Evolutionary conservation across 2,113 vertebrate genomes (phyloP).

Genomic region (Cromileptes altivelis): DNA sequence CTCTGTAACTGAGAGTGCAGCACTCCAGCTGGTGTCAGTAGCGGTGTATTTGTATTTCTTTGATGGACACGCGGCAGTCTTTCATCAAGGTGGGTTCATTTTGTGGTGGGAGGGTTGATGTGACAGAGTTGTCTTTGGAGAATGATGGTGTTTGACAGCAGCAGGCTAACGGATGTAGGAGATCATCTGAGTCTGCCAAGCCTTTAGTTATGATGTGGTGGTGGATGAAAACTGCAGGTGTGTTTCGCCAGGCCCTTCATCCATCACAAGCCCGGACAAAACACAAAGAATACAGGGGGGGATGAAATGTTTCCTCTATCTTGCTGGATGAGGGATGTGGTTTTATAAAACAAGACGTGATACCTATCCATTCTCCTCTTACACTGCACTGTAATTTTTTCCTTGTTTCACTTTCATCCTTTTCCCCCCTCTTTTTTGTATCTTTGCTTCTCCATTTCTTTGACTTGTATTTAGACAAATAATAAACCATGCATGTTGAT

Average conservation of each 20-base stretch:
- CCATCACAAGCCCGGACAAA: constrained; percentile 75
- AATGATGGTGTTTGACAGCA: constrained; percentile 80
- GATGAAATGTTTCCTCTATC: constrained; percentile 75
- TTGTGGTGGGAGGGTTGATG: constrained; percentile 69
- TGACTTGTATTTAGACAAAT: constrained; percentile 12
- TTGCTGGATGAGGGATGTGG: constrained; percentile 76
- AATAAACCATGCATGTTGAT: constrained; percentile 1
- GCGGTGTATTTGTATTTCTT: constrained; percentile 60
- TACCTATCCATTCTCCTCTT: constrained; percentile 55
- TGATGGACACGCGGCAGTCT: constrained; percentile 73
- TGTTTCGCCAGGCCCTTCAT: constrained; percentile 75
- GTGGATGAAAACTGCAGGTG: constrained; percentile 79
- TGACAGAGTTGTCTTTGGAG: constrained; percentile 81
- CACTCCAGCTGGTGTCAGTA: constrained; percentile 34
- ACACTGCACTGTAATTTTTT: constrained; percentile 26
- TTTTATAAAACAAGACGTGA: constrained; percentile 71
- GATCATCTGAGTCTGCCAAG: constrained; percentile 75
- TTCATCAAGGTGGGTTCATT: constrained; percentile 76
- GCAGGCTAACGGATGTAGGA: constrained; percentile 73
- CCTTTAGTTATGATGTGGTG: constrained; percentile 79
- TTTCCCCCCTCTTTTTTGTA: background rate
- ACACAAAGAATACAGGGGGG: constrained; percentile 61
- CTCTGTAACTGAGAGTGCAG: constrained; percentile 39
- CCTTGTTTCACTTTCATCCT: background rate
- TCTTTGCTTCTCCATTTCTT: constrained; percentile 19